Conservation (phyloP, 1,140 invertebrate genomes). For the Forficula auricularia region DNA sequence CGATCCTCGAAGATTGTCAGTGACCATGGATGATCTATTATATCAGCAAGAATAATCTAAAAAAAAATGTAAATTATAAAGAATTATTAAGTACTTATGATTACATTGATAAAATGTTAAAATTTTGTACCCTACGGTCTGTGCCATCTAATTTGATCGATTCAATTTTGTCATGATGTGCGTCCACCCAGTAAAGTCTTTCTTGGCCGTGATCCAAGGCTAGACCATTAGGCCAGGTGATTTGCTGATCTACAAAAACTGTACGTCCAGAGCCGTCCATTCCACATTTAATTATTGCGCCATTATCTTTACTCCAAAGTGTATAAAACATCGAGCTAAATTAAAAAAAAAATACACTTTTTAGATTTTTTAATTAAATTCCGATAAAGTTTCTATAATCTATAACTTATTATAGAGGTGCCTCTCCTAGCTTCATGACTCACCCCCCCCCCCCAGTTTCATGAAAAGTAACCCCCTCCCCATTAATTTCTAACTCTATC, state of each 20-base stretch:
- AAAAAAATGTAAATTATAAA: slow-evolving; percentile 9
- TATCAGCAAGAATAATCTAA: slow-evolving; percentile 31
- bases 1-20: slow-evolving; percentile 72
- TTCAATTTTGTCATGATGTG: slow-evolving; percentile 51
- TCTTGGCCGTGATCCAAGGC: slow-evolving; percentile 69
- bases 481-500: no score
- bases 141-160: slow-evolving; percentile 54
- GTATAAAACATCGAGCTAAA: slow-evolving; percentile 65
- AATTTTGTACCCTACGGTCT: slow-evolving; percentile 33
- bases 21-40: slow-evolving; percentile 57
- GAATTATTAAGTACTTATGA: no score
- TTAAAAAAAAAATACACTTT: slow-evolving; percentile 7
- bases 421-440: no score
- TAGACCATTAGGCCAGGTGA: slow-evolving; percentile 74
- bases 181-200: slow-evolving; percentile 62
- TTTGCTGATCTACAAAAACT: slow-evolving; percentile 42
- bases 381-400: background rate
- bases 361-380: background rate
- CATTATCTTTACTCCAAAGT: slow-evolving; percentile 49
- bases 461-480: no score
- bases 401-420: no score
- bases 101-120: slow-evolving; percentile 9
- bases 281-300: slow-evolving; percentile 54
- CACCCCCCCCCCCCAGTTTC: no score
- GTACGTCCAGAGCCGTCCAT: slow-evolving; percentile 64